Conservation (phyloP, 2,797 vertebrate genomes). For the Girardinus metallicus region DNA sequence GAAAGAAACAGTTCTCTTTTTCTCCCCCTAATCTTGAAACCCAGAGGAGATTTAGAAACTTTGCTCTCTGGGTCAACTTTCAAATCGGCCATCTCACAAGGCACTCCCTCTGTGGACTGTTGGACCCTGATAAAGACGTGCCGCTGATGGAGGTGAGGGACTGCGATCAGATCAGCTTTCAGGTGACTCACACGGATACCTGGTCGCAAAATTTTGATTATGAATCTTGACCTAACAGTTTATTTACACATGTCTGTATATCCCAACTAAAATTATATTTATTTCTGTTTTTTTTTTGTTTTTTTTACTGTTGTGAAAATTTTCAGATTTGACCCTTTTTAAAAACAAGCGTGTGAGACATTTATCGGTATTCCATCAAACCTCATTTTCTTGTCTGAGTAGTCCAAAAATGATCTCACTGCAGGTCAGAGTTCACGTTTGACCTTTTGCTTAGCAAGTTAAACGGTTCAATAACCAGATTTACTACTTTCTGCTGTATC, state of each 20-base stretch:
- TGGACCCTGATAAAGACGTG: slow-evolving; percentile 73
- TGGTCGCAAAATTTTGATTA: slow-evolving; percentile 26
- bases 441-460: not conserved
- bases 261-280: slow-evolving; percentile 5
- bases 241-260: not conserved
- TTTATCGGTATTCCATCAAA: not conserved
- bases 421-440: not conserved
- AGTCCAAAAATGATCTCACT: not conserved
- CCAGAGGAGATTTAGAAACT: slow-evolving; percentile 41
- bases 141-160: slow-evolving; percentile 51
- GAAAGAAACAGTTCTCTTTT: slow-evolving; percentile 34
- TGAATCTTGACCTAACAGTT: slow-evolving; percentile 21
- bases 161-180: slow-evolving; percentile 39
- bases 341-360: not conserved
- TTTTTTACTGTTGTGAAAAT: slow-evolving; percentile 4
- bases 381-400: not conserved
- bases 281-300: not conserved
- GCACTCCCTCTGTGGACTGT: slow-evolving; percentile 70
- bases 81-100: slow-evolving; percentile 34
- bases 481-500: not conserved
- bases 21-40: slow-evolving; percentile 11
- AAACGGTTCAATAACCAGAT: not conserved
- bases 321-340: slow-evolving; percentile 1
- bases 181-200: slow-evolving; percentile 49
- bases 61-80: slow-evolving; percentile 32